A percentile compares a stretch with the other conserved stretches of the same genome.
phyloP scores from a whole-genome alignment of 2,113 vertebrate genomes.

The Psammodynastes pulverulentus region DNA sequence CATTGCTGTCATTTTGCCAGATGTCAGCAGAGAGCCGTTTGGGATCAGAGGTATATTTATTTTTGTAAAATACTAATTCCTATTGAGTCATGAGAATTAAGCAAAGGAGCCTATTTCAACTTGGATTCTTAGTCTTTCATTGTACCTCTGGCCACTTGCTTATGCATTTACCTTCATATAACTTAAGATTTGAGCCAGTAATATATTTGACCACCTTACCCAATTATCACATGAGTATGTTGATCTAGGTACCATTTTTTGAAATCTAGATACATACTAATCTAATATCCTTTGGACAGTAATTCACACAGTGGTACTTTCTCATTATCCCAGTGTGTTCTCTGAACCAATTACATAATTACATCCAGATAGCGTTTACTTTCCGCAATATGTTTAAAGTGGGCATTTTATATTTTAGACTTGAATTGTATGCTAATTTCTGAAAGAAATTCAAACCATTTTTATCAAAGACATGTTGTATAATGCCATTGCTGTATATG shows the following conservation, averaged over 20 bases:
- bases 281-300: not conserved
- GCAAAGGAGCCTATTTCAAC: conserved; percentile 3
- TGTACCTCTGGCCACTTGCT: not conserved
- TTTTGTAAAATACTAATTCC: conserved; percentile 7
- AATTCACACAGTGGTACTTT: not conserved
- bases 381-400: not conserved
- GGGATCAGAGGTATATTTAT: conserved; percentile 87
- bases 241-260: not conserved
- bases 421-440: not conserved
- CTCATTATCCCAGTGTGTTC: too few species aligned
- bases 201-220: not conserved
- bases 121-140: not conserved
- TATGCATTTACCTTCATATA: not conserved
- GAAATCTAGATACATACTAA: not conserved
- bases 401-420: not conserved
- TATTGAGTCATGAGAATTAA: not conserved
- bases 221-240: not conserved
- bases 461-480: not conserved
- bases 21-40: conserved; percentile 97
- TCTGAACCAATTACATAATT: not conserved
- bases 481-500: not conserved
- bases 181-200: conserved; percentile 3
- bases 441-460: not conserved
- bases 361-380: not conserved
- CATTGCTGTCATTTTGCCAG: conserved; percentile 94